Conservation (phyloP, 2,888 invertebrate species). For the Actias luna region DNA sequence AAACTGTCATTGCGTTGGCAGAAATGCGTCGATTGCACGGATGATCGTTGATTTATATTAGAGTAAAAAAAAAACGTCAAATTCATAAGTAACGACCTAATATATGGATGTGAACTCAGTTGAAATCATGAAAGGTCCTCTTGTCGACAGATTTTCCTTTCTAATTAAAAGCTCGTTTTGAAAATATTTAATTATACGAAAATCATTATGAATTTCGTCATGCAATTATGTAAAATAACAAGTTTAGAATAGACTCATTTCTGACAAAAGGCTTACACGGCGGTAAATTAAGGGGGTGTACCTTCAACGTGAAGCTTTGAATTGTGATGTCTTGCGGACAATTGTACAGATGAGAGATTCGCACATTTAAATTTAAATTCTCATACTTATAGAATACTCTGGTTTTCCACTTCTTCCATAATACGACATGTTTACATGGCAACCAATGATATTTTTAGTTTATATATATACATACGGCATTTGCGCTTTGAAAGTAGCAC, state of each 20-base stretch:
- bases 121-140: background rate
- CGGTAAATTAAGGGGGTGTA: slow-evolving; percentile 3
- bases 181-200: background rate
- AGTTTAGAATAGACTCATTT: slow-evolving; percentile 14
- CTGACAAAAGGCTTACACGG: slow-evolving; percentile 11
- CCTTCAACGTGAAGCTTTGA: slow-evolving; percentile 5
- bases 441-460: background rate
- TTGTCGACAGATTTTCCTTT: background rate
- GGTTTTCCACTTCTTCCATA: background rate
- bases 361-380: background rate
- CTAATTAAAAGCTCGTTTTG: background rate
- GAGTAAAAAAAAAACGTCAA: no score
- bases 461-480: no score
- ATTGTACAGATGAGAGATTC: slow-evolving; percentile 8
- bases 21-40: no score
- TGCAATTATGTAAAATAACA: background rate
- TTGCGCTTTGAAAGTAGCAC: no score
- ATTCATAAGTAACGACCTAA: no score
- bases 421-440: background rate
- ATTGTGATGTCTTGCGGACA: slow-evolving; percentile 16
- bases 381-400: background rate
- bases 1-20: no score
- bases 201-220: background rate
- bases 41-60: no score
- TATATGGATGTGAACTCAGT: no score